Evolutionary conservation across 1,140 invertebrate species (phyloP), one percentile per base, ranked within the genome.

Genomic region (Apis dorsata): DNA sequence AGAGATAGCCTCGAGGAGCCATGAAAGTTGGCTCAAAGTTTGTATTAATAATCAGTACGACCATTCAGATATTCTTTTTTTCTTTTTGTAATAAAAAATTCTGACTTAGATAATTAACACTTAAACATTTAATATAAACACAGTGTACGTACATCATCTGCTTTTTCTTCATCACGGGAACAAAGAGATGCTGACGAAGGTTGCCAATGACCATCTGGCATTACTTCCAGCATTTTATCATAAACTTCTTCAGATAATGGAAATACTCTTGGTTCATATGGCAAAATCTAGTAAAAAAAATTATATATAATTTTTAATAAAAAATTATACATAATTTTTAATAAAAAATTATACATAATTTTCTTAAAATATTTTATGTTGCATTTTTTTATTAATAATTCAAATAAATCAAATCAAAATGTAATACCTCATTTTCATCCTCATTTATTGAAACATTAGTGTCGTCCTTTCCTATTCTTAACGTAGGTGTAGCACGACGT

Each of bases 211-310:
- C 95, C 95, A 28, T 95, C 95, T 1, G 96, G 96, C 96, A 96
- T 96, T 53, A 94, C 95, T 85, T 95, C 93, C 79, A 96, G 88
- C 96, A 98, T 97, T 84, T 95, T 95, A 76, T 95, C 94, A 90
- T 96, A 97, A 11, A 95, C 94, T 53, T 96, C 95, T 60, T 98
- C 97, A 1, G 93, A 89, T 44, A 98, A 92, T 11, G 97, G 97
- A 93, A 98, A 98, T 71, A 92, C 92, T 86, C 97, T 94, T 12
- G 95, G 95, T 24, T 97, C 96, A 92, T 96, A 98, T 24, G 97
- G 97, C 84, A 91, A 88, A 90, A 94, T 88, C 92, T 93, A 79
- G 49, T 17, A 17, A 59, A 51, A 81, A 85, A 72, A 34, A 34
- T 34, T 34, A 34, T 34, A 34, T 34, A 34, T 34, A 34, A 34